Evolutionary conservation across 2,113 vertebrate genomes (phyloP).

Genomic region (Heliornis fulica): DNA sequence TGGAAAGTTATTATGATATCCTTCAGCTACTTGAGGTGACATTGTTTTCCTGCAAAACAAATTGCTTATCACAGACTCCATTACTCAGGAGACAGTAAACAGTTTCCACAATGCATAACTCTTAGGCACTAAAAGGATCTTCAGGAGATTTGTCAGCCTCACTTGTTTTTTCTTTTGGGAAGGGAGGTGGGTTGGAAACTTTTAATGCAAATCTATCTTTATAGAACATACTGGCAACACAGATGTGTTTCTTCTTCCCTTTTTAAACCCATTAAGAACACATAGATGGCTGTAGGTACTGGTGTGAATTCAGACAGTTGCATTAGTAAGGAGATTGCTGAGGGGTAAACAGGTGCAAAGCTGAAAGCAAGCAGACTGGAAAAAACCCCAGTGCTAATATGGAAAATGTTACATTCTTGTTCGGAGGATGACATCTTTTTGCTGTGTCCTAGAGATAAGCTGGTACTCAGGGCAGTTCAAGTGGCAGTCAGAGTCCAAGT

Average conservation of each 20-base stretch:
- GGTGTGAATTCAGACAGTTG: background rate
- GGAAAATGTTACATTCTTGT: background rate
- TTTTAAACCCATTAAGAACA: background rate
- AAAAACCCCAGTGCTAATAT: background rate
- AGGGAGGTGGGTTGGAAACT: fast-evolving
- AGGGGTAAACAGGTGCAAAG: background rate
- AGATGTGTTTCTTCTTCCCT: background rate
- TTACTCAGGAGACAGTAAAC: conserved; percentile 15
- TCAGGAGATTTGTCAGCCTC: background rate
- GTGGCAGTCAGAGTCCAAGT: background rate
- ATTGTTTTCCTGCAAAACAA: conserved; percentile 19
- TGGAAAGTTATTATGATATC: background rate
- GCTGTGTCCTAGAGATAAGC: background rate
- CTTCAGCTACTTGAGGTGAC: background rate
- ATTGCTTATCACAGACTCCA: background rate
- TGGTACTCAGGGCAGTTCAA: background rate
- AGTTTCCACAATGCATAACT: background rate
- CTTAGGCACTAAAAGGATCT: background rate
- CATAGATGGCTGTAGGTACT: background rate
- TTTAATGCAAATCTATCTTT: background rate
- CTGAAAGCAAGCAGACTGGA: background rate
- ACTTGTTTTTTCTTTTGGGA: background rate
- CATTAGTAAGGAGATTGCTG: background rate
- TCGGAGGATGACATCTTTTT: background rate
- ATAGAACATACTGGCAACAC: background rate